phyloP scores from a whole-genome alignment of 2,113 vertebrate genomes.

The Periophthalmodon schlosseri region DNA sequence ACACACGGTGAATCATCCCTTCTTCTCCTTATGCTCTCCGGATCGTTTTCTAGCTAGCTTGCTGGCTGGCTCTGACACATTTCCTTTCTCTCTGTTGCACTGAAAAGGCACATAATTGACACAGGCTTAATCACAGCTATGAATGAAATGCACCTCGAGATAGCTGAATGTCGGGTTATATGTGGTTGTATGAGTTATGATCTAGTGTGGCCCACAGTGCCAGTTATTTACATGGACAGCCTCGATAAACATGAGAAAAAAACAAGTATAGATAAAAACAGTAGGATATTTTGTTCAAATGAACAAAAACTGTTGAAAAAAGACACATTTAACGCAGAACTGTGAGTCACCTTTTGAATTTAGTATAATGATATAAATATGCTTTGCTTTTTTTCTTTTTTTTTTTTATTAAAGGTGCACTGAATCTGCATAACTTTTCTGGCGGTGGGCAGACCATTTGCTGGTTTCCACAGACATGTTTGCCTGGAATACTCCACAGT shows the following conservation, averaged over 20 bases:
- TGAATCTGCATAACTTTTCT: too few species aligned
- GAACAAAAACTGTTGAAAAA: neutral
- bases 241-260: neutral
- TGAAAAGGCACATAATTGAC: slow-evolving; percentile 57
- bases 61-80: slow-evolving; percentile 41
- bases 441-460: too few species aligned
- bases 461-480: too few species aligned
- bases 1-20: slow-evolving; percentile 71
- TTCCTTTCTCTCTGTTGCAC: slow-evolving; percentile 52
- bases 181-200: neutral
- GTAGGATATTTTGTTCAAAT: neutral
- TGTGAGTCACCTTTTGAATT: too few species aligned
- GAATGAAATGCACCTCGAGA: slow-evolving; percentile 19
- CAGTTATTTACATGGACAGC: too few species aligned
- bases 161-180: neutral
- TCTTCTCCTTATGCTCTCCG: slow-evolving; percentile 25
- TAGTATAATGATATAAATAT: too few species aligned
- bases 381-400: too few species aligned
- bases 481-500: too few species aligned
- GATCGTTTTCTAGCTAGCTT: neutral
- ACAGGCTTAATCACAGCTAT: slow-evolving; percentile 65
- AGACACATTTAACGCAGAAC: too few species aligned
- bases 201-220: too few species aligned
- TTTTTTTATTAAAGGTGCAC: too few species aligned
- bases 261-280: neutral